Evolutionary conservation across 2,113 vertebrate genomes (phyloP), one percentile per base, ranked within the genome.

Genomic region (Herpetotheres cachinnans): DNA sequence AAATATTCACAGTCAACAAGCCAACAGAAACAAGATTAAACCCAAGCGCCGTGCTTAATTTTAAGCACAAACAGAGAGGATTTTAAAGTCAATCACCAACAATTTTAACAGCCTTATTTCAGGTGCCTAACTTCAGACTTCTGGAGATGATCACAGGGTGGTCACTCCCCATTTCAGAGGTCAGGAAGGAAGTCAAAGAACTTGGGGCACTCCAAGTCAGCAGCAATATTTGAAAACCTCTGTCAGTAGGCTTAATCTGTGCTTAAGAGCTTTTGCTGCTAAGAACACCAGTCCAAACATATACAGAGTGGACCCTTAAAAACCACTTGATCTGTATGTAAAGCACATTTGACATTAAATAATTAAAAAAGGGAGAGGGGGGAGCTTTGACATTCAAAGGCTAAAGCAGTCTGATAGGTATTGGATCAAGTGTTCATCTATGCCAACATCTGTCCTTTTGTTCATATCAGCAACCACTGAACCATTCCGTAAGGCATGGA

Each of bases 11-110:
- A 63, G 34, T 12, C 59, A 70, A 70, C 9, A 73, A 65, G 29
- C 69, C 58, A 71, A 74, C 14, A 66, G 7, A 21, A 69, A 71
- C 25, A 61, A 54, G 54, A 79, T 67, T 58, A 87, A 71, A 29
- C 30, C 30, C 20, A 69, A 46, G 38, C 0, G 0, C 21, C 2
- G 3, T 19, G 40, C 44, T 65, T 56, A 16, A 79, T 74, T 63
- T 93, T 34, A 90, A 92, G 71, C 22, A 65, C 49, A 50, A 61
- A 89, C 4, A 71, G n/a, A 86, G 22, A 46, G 1, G 38, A 84
- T 52, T 74, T 94, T 38, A 38, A 87, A 71, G 65, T 42, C 55
- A 74, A 59, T 30, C 40, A 29, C 4, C 44, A 90, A 49, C 24
- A 73, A 13, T 62, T 92, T 63, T 47, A 76, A 47, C 3, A 69